These are phyloP conservation scores for Paramormyrops kingsleyae DNA, from an alignment of 2,113 vertebrate genomes.

Conservation along the genomic window DNA sequence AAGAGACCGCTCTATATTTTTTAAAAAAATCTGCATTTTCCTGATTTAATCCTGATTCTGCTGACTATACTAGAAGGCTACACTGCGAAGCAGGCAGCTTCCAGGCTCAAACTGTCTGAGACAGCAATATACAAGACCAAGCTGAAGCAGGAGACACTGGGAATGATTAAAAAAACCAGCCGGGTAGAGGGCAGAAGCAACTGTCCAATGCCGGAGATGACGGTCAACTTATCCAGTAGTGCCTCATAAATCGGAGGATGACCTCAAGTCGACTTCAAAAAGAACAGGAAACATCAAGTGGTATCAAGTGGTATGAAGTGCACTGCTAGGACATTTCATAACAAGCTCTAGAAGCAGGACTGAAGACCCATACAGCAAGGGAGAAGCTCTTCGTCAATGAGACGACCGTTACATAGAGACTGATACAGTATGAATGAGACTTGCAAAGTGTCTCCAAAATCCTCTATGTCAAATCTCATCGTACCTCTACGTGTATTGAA, in stretches of 20 bases:
- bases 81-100: background rate
- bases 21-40: background rate
- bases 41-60: background rate
- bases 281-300: background rate
- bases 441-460: background rate
- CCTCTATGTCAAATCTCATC: background rate
- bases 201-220: background rate
- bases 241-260: background rate
- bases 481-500: background rate
- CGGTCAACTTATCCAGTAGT: background rate
- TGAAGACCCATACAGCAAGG: background rate
- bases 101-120: background rate
- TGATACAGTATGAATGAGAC: background rate
- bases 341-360: background rate
- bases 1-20: background rate
- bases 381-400: background rate
- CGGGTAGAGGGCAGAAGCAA: background rate
- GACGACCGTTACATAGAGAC: background rate
- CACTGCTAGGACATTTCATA: background rate
- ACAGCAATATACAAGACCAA: background rate
- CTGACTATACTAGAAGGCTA: too few relatives aligned
- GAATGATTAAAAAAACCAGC: background rate
- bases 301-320: background rate
- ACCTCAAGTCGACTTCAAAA: background rate
- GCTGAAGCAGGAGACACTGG: background rate